Conservation (phyloP, 1,140 invertebrate species). For the Pararge aegeria region DNA sequence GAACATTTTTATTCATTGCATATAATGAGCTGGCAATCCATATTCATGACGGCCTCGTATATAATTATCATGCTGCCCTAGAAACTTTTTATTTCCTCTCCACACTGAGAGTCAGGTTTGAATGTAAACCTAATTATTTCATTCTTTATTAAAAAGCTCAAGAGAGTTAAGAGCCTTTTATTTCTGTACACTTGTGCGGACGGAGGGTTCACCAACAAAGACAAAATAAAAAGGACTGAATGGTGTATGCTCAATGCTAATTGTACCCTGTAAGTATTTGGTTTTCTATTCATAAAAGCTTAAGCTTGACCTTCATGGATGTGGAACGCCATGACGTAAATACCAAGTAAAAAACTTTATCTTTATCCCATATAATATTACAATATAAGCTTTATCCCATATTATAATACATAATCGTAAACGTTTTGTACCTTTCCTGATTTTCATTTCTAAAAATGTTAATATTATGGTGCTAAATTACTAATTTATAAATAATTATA, state of each 20-base stretch:
- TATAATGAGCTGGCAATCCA: constrained; percentile 28
- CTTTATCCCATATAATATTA: no score
- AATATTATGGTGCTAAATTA: no score
- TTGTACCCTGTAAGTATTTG: constrained; percentile 39
- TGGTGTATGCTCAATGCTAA: constrained; percentile 35
- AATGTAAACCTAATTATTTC: constrained; percentile 44
- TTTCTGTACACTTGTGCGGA: constrained; percentile 28
- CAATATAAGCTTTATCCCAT: no score
- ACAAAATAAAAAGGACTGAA: constrained; percentile 35
- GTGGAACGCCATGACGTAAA: no score
- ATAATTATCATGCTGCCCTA: constrained; percentile 33
- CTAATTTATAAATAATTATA: no score
- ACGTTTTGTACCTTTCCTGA: no score
- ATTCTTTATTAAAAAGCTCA: constrained; percentile 37
- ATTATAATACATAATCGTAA: no score
- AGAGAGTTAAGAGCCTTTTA: constrained; percentile 34
- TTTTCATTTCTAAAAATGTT: no score
- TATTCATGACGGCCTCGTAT: constrained; percentile 28
- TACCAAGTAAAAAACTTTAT: no score
- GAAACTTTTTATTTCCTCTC: constrained; percentile 33
- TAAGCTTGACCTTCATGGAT: no score
- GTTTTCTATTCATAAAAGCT: neutral
- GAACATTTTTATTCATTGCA: constrained; percentile 30
- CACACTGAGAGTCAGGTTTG: constrained; percentile 34
- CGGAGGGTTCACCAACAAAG: constrained; percentile 28